Evolutionary conservation across 2,797 vertebrate species (phyloP), one percentile per base, ranked within the genome.

Genomic region (Macrochelys suwanniensis): DNA sequence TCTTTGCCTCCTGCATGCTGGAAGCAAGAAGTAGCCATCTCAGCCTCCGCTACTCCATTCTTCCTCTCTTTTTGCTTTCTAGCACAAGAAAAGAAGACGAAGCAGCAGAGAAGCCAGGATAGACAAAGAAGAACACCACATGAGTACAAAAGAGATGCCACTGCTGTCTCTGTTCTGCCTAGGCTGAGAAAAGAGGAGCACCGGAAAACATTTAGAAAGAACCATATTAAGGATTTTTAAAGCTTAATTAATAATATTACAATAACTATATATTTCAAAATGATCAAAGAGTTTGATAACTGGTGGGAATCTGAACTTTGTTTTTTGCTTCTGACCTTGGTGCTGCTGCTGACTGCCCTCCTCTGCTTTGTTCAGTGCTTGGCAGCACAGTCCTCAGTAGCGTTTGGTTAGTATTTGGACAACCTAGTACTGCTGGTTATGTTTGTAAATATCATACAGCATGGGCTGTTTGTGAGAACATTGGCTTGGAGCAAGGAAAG

Each of bases 61-160:
- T 82, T 49, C 71, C 59, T 50, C n/a, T 11, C 83, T 42, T 45
- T 21, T 89, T 23, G 1, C 6, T 77, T 84, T 53, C 85, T 3
- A 4, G 23, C 78, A 47, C 33, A 54, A 28, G 11, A 1, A 6
- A n/a, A 28, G 9, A 21, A 1, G 0, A n/a, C 1, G 25, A 82
- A 92, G 61, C 49, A 8, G 54, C 54, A 84, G 87, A 87, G 42
- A 86, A 89, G 1, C 19, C 61, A 0, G 59, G n/a, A 80, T 31
- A 37, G 17, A 80, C 31, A 45, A 17, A 19, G 53, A 56, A 56
- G 12, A 54, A 74, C 33, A 74, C 50, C 54, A 80, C 87, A 78
- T 15, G 56, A 45, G 12, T 28, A 19, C 26, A 13, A 37, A 49
- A 71, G 16, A 71, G 50, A 84, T 54, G 80, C 42, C 17, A 33